These are phyloP conservation scores for Anisognathus igniventris DNA, from an alignment of 2,797 vertebrate genomes.

Conservation along the genomic window DNA sequence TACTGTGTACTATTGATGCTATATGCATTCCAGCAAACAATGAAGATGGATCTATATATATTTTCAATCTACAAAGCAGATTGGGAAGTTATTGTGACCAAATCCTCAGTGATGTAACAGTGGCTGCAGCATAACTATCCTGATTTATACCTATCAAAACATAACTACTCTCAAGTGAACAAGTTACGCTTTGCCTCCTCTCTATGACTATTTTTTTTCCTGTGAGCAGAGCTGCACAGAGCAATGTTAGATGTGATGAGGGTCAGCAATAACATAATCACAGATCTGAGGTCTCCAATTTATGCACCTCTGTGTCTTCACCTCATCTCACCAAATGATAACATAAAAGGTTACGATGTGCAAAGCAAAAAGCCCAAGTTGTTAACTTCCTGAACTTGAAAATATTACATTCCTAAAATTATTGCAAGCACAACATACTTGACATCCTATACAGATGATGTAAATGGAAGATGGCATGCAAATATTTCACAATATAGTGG, in stretches of 20 bases:
- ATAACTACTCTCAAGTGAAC: slow-evolving; percentile 5
- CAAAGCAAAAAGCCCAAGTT: slow-evolving; percentile 52
- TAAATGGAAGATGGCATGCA: slow-evolving; percentile 49
- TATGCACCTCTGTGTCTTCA: slow-evolving; percentile 38
- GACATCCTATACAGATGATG: slow-evolving; percentile 57
- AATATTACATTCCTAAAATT: slow-evolving; percentile 41
- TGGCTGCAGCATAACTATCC: background rate
- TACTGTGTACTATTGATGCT: background rate
- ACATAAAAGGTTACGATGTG: slow-evolving; percentile 57
- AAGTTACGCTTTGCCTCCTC: background rate
- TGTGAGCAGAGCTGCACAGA: background rate
- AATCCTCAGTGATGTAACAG: background rate
- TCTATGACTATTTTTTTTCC: background rate
- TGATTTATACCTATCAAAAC: slow-evolving; percentile 2
- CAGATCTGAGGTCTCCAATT: slow-evolving; percentile 40
- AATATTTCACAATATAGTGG: slow-evolving; percentile 8
- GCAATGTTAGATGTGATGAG: slow-evolving; percentile 18
- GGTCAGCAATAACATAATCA: slow-evolving; percentile 48
- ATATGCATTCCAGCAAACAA: background rate
- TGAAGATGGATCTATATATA: background rate
- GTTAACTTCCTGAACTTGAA: slow-evolving; percentile 65
- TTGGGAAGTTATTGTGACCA: background rate
- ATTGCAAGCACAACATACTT: slow-evolving; percentile 47
- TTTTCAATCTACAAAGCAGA: background rate
- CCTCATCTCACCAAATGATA: slow-evolving; percentile 45